phyloP scores from a whole-genome alignment of 2,113 vertebrate species.

The Sitta europaea region DNA sequence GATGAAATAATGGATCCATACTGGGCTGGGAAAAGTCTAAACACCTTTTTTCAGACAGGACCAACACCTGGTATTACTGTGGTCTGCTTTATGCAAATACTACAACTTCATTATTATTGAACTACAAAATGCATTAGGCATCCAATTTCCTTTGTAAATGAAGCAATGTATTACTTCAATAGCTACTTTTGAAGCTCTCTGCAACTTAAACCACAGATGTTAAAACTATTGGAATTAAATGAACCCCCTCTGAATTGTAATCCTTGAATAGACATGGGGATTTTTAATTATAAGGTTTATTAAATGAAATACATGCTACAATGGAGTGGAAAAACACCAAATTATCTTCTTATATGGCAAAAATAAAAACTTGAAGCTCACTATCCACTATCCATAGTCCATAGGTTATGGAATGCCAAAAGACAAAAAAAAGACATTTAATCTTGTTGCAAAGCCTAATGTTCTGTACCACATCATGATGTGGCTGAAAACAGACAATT shows the following conservation, averaged over 20 bases:
- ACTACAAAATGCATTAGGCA: neutral
- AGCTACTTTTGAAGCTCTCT: constrained; percentile 1
- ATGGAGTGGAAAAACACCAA: neutral
- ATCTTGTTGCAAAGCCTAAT: constrained; percentile 1
- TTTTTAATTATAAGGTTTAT: constrained; percentile 1
- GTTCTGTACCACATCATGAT: neutral
- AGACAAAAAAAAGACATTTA: neutral
- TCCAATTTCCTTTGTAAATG: constrained; percentile 25
- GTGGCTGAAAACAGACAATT: neutral
- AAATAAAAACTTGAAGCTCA: neutral
- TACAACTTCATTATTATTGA: neutral
- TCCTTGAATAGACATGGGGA: neutral
- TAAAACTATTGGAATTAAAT: constrained; percentile 38
- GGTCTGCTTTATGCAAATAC: neutral
- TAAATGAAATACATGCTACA: neutral
- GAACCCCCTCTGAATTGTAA: neutral
- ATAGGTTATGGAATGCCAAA: neutral
- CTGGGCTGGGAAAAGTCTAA: neutral
- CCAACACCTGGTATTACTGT: neutral
- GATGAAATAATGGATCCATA: neutral
- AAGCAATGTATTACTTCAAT: neutral
- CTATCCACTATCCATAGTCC: neutral
- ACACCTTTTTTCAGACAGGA: neutral
- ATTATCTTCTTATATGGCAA: neutral
- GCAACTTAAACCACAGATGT: constrained; percentile 10